Base-by-base conservation (phyloP, 2,888 invertebrate species). In the Epiblema foenella region DNA sequence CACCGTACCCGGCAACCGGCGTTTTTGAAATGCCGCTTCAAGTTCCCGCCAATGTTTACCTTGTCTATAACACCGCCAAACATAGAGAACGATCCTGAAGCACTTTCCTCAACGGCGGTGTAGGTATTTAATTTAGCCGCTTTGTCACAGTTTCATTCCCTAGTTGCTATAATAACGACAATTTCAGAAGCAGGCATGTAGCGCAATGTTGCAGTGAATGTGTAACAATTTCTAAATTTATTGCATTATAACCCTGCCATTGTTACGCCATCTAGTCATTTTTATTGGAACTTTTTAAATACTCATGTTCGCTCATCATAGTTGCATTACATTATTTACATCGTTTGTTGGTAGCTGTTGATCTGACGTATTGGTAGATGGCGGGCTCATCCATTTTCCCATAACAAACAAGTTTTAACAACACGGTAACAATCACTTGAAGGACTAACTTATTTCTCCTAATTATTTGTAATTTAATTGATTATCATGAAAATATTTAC, bases 11-110 rank as follows among this genome's bases (percentile, higher is more conserved):
- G 79, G 76, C 80, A 83, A 78, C 81, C 85, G 82, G 84, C 81
- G 78, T 81, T 85, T 85, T 85, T 83, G 78, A 81, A 84, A 83
- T 83, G 83, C 78, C 79, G 75, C 75, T 71, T 68, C 73, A 69
- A 73, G 74, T 76, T 75, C 76, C 75, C 86, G 86, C 85, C 85
- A 84, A 84, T 81, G 81, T 77, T 66, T 65, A 70, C 77, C 73
- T 73, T 72, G 62, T 68, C 39, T 62, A 67, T 42, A 68, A 73
- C 65, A 66, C 70, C 58, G 63, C 66, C 39, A 54, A 70, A 60
- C 20, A 20, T 18, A 70, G 59, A 56, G 52, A 54, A 4, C 20
- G 7, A 20, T 46, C 20, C 10, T 42, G 33, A 33, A 20, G 10
- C 1, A 20, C 11, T 24, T 33, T 12, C 33, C 18, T 54, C 17